These are phyloP conservation scores for Chloropsis hardwickii DNA, from an alignment of 2,113 vertebrate genomes.

Conservation along the genomic window DNA sequence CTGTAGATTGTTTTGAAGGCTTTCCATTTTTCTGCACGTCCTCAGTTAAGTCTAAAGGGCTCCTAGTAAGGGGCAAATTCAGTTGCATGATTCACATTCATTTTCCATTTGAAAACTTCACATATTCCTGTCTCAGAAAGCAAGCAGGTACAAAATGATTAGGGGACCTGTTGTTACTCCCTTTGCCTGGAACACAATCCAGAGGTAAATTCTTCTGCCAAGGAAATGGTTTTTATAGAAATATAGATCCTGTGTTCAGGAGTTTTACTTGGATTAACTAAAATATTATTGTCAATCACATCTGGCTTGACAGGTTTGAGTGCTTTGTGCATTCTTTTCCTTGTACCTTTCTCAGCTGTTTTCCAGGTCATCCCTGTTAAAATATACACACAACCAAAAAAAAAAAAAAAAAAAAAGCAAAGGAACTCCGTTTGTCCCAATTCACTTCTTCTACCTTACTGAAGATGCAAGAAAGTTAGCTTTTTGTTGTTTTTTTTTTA, in stretches of 20 bases:
- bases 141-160: neutral
- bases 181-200: neutral
- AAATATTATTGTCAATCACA: neutral
- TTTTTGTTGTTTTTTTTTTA: neutral
- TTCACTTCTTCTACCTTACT: neutral
- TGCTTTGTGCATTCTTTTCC: neutral
- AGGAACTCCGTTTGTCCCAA: neutral
- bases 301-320: neutral
- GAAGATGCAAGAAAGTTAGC: neutral
- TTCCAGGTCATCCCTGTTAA: neutral
- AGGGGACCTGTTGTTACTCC: neutral
- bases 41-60: neutral
- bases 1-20: neutral
- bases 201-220: neutral
- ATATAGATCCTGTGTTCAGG: neutral
- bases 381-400: neutral
- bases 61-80: neutral
- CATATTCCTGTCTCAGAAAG: neutral
- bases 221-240: neutral
- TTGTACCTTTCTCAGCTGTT: neutral
- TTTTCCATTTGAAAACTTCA: neutral
- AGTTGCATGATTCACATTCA: neutral
- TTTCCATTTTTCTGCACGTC: neutral
- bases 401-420: neutral
- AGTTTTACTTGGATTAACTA: neutral